Percentiles rank a stretch among this genome's conserved stretches.
Evolutionary conservation across 2,888 invertebrate genomes (phyloP).

Genomic region (Acleris emargana): DNA sequence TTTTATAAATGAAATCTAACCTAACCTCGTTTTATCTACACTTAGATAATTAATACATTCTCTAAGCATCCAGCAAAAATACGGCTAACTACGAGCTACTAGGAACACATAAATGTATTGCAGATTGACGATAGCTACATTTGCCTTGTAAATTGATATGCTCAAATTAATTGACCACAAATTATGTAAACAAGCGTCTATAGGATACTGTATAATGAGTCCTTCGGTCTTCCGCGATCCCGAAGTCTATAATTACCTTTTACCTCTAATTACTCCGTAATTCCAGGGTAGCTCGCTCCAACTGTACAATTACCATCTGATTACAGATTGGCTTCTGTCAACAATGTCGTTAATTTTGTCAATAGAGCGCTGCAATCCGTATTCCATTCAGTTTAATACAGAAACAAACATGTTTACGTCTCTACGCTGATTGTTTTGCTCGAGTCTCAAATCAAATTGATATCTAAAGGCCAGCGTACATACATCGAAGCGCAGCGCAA

Average conservation of each 20-base stretch:
- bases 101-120: background rate
- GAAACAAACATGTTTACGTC: constrained; percentile 70
- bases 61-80: too few relatives aligned
- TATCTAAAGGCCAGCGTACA: constrained; percentile 7
- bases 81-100: background rate
- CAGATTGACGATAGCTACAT: background rate
- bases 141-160: constrained; percentile 8
- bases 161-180: background rate
- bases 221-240: constrained; percentile 45
- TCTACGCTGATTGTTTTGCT: constrained; percentile 47
- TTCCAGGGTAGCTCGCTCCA: constrained; percentile 40
- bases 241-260: constrained; percentile 47
- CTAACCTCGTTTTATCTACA: too few relatives aligned
- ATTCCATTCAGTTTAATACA: constrained; percentile 46
- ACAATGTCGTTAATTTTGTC: constrained; percentile 14
- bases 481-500: too few relatives aligned
- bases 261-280: constrained; percentile 44
- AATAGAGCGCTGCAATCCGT: constrained; percentile 41
- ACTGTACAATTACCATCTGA: constrained; percentile 45
- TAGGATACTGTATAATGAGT: constrained; percentile 52
- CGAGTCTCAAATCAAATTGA: constrained; percentile 55
- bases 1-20: too few relatives aligned
- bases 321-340: constrained; percentile 38
- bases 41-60: too few relatives aligned
- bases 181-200: constrained; percentile 28